phyloP scores from a whole-genome alignment of 2,113 vertebrate species.

The Lethenteron camtschaticum region DNA sequence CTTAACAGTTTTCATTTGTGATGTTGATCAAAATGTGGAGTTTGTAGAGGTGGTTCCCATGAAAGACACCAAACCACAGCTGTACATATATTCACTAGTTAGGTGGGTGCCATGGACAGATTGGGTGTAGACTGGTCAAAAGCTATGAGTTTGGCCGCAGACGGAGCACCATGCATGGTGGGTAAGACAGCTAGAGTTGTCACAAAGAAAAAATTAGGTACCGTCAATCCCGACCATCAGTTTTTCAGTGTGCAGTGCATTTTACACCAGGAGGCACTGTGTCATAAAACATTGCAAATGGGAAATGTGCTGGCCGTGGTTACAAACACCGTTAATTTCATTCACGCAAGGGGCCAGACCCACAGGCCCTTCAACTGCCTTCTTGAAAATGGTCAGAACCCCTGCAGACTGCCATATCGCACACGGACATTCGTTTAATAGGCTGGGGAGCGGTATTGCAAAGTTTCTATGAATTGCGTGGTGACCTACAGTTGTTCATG shows the following conservation, averaged over 20 bases:
- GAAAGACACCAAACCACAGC: background rate
- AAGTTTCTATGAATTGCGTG: background rate
- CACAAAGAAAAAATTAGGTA: background rate
- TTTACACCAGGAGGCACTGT: constrained; percentile 5
- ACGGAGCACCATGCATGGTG: background rate
- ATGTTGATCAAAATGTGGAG: background rate
- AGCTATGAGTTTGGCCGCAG: constrained; percentile 5
- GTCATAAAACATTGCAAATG: constrained; percentile 7
- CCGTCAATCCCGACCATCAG: background rate
- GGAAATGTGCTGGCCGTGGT: constrained; percentile 1
- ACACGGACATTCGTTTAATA: background rate
- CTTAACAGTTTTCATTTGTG: constrained; percentile 9
- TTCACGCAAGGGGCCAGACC: background rate
- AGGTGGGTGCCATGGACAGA: background rate
- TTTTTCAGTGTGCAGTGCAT: constrained; percentile 5
- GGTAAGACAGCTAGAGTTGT: constrained; percentile 4
- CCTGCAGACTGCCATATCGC: background rate
- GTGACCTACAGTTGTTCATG: constrained; percentile 7
- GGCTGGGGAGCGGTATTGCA: background rate
- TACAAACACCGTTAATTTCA: background rate
- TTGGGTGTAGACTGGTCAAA: constrained; percentile 4
- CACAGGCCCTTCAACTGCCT: background rate
- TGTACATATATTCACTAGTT: constrained; percentile 4
- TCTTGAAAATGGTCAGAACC: constrained; percentile 6
- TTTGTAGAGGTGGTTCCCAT: background rate